phyloP scores from a whole-genome alignment of 2,797 vertebrate species.

The Sphenodon punctatus region DNA sequence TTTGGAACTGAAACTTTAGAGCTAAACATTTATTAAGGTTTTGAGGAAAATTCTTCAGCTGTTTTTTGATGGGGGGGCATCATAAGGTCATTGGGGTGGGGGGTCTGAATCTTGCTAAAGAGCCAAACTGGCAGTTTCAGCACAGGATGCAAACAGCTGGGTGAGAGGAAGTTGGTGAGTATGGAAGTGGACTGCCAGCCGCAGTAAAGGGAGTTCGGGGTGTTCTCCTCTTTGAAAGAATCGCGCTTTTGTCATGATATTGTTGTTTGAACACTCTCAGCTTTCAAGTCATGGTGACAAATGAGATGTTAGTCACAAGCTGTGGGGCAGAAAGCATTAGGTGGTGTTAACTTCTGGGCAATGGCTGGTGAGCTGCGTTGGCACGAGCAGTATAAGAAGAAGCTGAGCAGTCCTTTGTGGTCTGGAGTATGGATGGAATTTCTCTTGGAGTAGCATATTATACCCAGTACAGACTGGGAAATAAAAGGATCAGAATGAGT shows the following conservation, averaged over 20 bases:
- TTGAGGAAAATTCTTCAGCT: slow-evolving; percentile 23
- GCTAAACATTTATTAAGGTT: not conserved
- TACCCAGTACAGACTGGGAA: not conserved
- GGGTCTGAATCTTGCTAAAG: slow-evolving; percentile 49
- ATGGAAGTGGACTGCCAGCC: too few relatives aligned
- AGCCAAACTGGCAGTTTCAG: slow-evolving; percentile 31
- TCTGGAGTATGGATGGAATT: not conserved
- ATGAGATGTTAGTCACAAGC: slow-evolving; percentile 14
- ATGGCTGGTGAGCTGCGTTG: not conserved
- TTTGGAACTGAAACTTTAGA: not conserved
- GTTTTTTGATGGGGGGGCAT: slow-evolving; percentile 51
- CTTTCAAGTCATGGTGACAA: slow-evolving; percentile 45
- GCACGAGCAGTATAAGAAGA: not conserved
- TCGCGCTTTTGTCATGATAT: not conserved
- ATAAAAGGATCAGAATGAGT: slow-evolving; percentile 5
- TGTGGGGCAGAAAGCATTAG: not conserved
- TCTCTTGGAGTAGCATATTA: too few relatives aligned
- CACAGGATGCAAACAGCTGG: slow-evolving; percentile 59
- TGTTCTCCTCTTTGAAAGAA: slow-evolving; percentile 60
- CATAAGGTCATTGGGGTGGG: not conserved
- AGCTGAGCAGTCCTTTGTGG: not conserved
- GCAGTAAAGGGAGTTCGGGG: too few relatives aligned
- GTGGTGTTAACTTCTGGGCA: not conserved
- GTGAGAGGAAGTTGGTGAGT: slow-evolving; percentile 41
- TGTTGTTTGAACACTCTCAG: slow-evolving; percentile 42